Percentiles rank a stretch among this genome's conserved stretches.
These are phyloP conservation scores for Ectropis grisescens DNA, from an alignment of 1,140 invertebrate genomes.

Conservation along the genomic window DNA sequence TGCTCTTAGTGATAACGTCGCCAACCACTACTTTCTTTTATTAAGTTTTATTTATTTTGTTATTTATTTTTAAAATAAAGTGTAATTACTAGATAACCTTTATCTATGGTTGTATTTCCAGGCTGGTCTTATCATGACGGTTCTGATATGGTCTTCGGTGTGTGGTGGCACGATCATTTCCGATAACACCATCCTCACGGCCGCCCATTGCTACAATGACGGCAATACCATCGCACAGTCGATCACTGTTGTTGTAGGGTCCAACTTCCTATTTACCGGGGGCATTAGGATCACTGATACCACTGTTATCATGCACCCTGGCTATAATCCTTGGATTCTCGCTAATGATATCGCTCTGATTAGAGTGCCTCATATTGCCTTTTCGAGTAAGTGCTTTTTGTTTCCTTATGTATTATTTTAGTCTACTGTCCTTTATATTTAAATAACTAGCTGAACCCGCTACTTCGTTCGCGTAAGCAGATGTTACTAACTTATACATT, in stretches of 20 bases:
- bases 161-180: conserved; percentile 23
- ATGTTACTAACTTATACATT: too few species aligned
- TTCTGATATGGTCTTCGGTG: conserved; percentile 15
- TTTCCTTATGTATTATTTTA: too few species aligned
- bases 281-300: conserved; percentile 13
- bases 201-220: conserved; percentile 24
- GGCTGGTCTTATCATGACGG: conserved; percentile 18
- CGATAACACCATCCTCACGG: conserved; percentile 18
- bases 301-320: conserved; percentile 14
- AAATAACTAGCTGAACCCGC: too few species aligned
- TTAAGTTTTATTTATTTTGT: too few species aligned
- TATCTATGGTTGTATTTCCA: too few species aligned
- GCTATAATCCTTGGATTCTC: conserved; percentile 16
- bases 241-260: conserved; percentile 20
- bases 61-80: too few species aligned
- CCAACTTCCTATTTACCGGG: conserved; percentile 20
- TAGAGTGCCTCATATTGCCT: conserved; percentile 11
- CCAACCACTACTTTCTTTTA: too few species aligned
- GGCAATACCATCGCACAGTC: conserved; percentile 14
- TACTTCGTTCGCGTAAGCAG: too few species aligned
- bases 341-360: conserved; percentile 21
- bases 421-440: too few species aligned
- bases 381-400: conserved; percentile 12
- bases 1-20: too few species aligned
- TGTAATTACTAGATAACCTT: too few species aligned